These are phyloP conservation scores for Monochamus alternatus DNA, from an alignment of 2,888 invertebrate genomes.

Conservation along the genomic window DNA sequence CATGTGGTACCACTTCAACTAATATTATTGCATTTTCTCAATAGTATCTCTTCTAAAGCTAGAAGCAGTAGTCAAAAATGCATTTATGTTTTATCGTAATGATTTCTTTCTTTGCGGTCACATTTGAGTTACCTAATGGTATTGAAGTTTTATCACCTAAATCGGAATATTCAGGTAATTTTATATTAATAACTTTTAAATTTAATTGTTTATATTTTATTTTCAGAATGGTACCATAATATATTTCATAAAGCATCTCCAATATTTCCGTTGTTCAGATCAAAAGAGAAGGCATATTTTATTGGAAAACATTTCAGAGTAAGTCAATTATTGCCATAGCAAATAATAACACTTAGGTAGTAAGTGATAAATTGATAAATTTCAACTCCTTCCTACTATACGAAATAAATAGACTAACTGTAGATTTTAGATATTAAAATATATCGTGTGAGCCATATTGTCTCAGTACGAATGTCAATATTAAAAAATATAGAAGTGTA, in stretches of 20 bases:
- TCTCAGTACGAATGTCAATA: too few relatives aligned
- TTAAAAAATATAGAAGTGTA: too few relatives aligned
- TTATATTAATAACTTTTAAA: neutral
- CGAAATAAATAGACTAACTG: too few relatives aligned
- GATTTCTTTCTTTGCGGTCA: neutral
- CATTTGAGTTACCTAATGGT: constrained; percentile 21
- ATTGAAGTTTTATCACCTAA: constrained; percentile 7
- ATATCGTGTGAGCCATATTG: too few relatives aligned
- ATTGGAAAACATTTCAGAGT: constrained; percentile 26
- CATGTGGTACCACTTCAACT: neutral
- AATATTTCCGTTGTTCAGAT: constrained; percentile 14
- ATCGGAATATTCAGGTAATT: constrained; percentile 22
- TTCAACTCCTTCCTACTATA: too few relatives aligned
- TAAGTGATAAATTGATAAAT: too few relatives aligned
- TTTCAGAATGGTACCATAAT: constrained; percentile 24
- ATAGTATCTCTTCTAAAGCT: neutral
- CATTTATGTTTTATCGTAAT: neutral
- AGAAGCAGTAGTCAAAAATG: neutral
- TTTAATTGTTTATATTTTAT: neutral
- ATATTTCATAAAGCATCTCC: constrained; percentile 21
- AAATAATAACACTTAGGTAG: too few relatives aligned
- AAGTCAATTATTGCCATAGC: neutral
- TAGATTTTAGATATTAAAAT: too few relatives aligned
- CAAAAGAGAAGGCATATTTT: constrained; percentile 18
- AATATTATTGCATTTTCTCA: neutral